Percentiles rank a stretch among this genome's conserved stretches.
Conservation (phyloP, 1,140 invertebrate species). For the Trichonephila clavata region DNA sequence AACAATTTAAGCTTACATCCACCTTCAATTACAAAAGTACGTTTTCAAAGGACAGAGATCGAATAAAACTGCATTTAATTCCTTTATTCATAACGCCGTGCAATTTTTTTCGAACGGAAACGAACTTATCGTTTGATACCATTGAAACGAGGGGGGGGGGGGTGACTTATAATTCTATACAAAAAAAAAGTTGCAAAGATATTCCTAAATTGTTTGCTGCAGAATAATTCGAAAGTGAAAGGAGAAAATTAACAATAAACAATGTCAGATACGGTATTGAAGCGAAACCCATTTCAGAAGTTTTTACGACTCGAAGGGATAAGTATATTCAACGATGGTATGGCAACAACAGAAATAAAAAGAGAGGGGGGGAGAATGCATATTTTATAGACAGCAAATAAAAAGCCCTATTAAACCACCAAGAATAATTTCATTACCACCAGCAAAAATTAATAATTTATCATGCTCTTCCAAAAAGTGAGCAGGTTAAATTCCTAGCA, state of each 20-base stretch:
- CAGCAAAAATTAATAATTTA: slow-evolving; percentile 63
- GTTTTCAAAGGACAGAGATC: neutral
- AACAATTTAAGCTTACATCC: too few species aligned
- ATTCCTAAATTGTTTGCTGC: neutral
- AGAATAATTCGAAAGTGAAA: neutral
- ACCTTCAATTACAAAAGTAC: too few species aligned
- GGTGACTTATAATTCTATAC: too few species aligned
- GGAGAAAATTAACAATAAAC: slow-evolving; percentile 15
- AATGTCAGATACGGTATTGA: neutral
- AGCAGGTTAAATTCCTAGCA: slow-evolving; percentile 49
- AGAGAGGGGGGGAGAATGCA: neutral
- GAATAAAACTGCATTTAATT: neutral
- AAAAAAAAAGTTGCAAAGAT: too few species aligned
- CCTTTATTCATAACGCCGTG: too few species aligned
- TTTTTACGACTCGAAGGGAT: neutral
- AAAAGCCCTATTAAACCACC: slow-evolving; percentile 44
- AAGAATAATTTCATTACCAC: slow-evolving; percentile 53
- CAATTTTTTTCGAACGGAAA: too few species aligned
- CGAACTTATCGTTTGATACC: too few species aligned
- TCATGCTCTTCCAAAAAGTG: slow-evolving; percentile 22
- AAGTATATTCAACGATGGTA: neutral
- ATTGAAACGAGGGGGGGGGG: too few species aligned
- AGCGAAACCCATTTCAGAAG: neutral
- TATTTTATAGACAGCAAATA: neutral
- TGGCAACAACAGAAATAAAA: neutral